Evolutionary conservation across 2,888 invertebrate genomes (phyloP).

Genomic region (Drosophila limbata): DNA sequence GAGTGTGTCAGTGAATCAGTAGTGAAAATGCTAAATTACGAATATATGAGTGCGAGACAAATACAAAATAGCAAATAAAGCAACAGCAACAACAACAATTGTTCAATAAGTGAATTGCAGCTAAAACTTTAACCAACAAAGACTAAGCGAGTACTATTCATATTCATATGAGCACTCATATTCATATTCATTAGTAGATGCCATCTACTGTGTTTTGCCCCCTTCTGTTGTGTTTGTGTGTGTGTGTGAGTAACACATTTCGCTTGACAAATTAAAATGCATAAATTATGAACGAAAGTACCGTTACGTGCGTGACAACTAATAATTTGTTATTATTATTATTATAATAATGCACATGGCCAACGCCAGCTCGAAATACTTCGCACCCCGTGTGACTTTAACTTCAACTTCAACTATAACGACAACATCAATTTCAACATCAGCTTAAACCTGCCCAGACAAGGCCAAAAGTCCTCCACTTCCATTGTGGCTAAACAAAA

Average conservation of each 20-base stretch:
- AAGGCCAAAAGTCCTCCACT: conserved; percentile 33
- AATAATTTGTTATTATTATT: conserved; percentile 82
- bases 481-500: conserved; percentile 11
- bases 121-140: conserved; percentile 17
- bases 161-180: conserved; percentile 32
- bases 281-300: conserved; percentile 83
- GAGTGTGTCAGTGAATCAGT: conserved; percentile 42
- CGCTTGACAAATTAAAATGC: conserved; percentile 81
- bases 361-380: conserved; percentile 41
- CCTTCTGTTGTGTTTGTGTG: conserved; percentile 11
- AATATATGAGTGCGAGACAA: conserved; percentile 31
- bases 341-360: conserved; percentile 72
- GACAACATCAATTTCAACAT: conserved; percentile 24
- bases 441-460: conserved; percentile 37
- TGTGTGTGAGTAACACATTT: conserved; percentile 42
- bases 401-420: conserved; percentile 6
- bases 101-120: conserved; percentile 31
- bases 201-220: conserved; percentile 5
- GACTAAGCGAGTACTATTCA: conserved; percentile 36
- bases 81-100: conserved; percentile 9
- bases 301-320: conserved; percentile 82
- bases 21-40: conserved; percentile 54
- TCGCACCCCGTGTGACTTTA: conserved; percentile 45
- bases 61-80: conserved; percentile 38
- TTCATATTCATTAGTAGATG: conserved; percentile 20